Evolutionary conservation across 2,113 vertebrate species (phyloP).

Genomic region (Oxyruncus cristatus): DNA sequence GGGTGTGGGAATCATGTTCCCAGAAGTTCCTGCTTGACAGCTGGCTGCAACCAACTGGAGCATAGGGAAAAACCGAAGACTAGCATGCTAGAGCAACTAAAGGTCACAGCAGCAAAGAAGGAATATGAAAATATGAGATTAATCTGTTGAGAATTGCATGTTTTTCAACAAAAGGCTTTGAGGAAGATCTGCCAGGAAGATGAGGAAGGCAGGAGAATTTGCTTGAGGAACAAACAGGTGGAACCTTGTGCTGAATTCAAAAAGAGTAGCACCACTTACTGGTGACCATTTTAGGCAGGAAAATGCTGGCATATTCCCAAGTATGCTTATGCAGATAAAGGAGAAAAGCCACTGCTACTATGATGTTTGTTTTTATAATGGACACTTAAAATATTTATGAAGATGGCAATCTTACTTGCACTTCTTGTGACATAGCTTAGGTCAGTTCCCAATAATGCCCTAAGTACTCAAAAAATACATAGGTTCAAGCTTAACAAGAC

Average conservation of each 20-base stretch:
- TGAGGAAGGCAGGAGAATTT: neutral
- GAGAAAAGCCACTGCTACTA: neutral
- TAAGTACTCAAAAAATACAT: neutral
- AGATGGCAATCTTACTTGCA: neutral
- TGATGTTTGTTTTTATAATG: neutral
- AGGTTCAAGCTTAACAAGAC: neutral
- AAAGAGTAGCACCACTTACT: neutral
- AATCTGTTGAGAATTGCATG: neutral
- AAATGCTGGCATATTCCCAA: neutral
- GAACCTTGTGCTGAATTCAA: neutral
- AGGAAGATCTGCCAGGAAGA: neutral
- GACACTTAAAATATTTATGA: neutral
- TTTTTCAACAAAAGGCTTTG: neutral
- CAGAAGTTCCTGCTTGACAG: conserved; percentile 15
- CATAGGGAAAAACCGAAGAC: neutral
- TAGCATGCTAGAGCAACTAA: neutral
- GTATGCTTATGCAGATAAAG: rapidly evolving
- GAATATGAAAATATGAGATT: neutral
- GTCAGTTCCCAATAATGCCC: neutral
- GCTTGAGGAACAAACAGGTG: neutral
- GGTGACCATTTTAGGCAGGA: neutral
- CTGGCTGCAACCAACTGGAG: conserved; percentile 1
- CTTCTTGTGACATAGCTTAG: neutral
- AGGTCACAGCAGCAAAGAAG: conserved; percentile 2
- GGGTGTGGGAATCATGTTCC: neutral